Conservation (phyloP, 2,888 invertebrate species). For the Chrysolina haemoptera region DNA sequence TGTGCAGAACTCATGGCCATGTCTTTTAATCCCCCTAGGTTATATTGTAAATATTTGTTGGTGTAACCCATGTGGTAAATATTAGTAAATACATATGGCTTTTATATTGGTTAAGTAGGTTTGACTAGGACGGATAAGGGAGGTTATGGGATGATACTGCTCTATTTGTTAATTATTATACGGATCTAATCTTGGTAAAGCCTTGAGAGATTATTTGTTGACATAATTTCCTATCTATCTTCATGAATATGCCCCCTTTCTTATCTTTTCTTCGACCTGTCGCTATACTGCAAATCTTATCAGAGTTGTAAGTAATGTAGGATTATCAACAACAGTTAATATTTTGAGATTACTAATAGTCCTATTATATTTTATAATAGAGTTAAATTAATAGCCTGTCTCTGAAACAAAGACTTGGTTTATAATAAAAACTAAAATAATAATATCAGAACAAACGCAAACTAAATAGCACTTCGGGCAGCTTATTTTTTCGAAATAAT, state of each 20-base stretch:
- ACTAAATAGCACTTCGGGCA: background rate
- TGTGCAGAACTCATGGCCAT: slow-evolving; percentile 31
- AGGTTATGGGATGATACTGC: slow-evolving; percentile 54
- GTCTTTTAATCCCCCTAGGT: slow-evolving; percentile 37
- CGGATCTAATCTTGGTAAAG: slow-evolving; percentile 36
- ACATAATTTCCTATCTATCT: slow-evolving; percentile 35
- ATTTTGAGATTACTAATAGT: background rate
- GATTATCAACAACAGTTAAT: background rate
- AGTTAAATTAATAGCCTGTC: background rate
- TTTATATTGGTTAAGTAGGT: slow-evolving; percentile 61
- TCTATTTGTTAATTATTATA: slow-evolving; percentile 57
- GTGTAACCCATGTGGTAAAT: slow-evolving; percentile 64
- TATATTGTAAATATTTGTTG: slow-evolving; percentile 62
- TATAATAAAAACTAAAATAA: too few species aligned
- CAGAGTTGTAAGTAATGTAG: background rate
- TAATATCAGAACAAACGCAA: too few species aligned
- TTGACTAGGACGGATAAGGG: slow-evolving; percentile 54
- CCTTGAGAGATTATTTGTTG: slow-evolving; percentile 45
- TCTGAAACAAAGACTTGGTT: too few species aligned
- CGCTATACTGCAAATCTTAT: background rate
- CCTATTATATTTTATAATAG: background rate
- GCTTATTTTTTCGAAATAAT: background rate
- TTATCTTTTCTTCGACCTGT: slow-evolving; percentile 6
- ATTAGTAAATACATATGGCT: slow-evolving; percentile 63
- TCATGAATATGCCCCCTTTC: background rate